Base-by-base conservation (phyloP, 2,797 vertebrate species). In the Aplochiton taeniatus region DNA sequence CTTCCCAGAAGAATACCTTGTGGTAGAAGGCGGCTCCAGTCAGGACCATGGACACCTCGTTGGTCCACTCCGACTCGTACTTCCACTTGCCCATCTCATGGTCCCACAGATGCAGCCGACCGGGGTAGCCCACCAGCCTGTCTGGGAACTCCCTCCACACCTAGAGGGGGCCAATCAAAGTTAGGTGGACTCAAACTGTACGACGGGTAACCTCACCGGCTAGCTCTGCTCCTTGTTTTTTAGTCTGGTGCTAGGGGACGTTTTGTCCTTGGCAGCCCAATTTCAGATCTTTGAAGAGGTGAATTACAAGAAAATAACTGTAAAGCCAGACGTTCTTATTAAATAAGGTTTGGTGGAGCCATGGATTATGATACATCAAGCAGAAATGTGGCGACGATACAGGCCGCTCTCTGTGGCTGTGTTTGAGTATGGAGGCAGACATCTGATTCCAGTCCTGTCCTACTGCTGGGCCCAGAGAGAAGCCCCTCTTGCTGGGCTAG, bases 51-150 rank as follows among this genome's bases (percentile, higher is more conserved):
- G 98, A 99, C 54, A 99, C 98, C 85, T 99, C 98, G 1, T 99
- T 99, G 58, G 98, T 99, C 97, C 97, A 99, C 80, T 99, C 98
- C 0, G 98, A 99, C 83, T 99, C 98, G 0, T 99, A 99, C 75
- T 99, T 99, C 98, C 98, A 99, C 78, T 99, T 99, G 70, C 86
- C 96, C 94, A 95, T 97, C 85, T 99, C 97, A 2, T 99, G 97
- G 87, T 99, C 97, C 97, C 97, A 99, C 63, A 99, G 94, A 80
- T 99, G 98, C 61, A 99, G 92, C 11, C 98, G 94, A 5, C 98
- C 98, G 0, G 97, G 98, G 73, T 99, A 99, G 6, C 97, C 97
- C 74, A 99, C 97, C 80, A 99, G 78, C 66, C 98, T 90, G 89
- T 99, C 97, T 1, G 97, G 96, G 76, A 99, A 99, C 80, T 99